Evolutionary conservation across 1,140 invertebrate species (phyloP).

Genomic region (Hydropsyche tenuis): DNA sequence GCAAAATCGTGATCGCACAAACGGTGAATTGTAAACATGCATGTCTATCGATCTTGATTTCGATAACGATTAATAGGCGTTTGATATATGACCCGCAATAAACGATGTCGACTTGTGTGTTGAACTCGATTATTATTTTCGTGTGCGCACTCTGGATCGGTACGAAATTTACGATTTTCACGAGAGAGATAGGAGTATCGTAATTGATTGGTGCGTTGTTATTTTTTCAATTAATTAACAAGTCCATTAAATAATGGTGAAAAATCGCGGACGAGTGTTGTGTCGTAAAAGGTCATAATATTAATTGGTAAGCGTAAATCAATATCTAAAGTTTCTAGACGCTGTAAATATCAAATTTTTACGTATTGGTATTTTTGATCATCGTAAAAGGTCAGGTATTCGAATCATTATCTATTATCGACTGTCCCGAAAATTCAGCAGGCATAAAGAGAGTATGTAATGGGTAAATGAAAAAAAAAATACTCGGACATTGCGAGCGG

Average conservation of each 20-base stretch:
- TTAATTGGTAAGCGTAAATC: neutral
- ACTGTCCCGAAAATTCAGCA: too few relatives aligned
- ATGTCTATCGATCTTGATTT: conserved; percentile 17
- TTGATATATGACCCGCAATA: conserved; percentile 2
- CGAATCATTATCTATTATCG: neutral
- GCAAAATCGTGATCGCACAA: conserved; percentile 16
- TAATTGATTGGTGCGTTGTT: neutral
- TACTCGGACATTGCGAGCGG: conserved; percentile 11
- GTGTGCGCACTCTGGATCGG: neutral
- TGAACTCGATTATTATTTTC: neutral
- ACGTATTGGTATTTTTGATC: neutral
- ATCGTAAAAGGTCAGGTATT: neutral
- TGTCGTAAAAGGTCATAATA: conserved; percentile 1
- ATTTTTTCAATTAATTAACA: neutral
- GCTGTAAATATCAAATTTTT: conserved; percentile 1
- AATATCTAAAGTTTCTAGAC: neutral
- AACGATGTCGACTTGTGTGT: conserved; percentile 5
- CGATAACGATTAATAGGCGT: conserved; percentile 17
- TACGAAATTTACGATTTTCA: conserved; percentile 3
- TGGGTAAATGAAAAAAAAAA: too few relatives aligned
- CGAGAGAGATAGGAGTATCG: neutral
- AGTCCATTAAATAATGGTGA: conserved; percentile 3
- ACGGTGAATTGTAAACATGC: conserved; percentile 18
- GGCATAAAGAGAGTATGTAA: too few relatives aligned
- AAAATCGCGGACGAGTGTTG: neutral